Conservation (phyloP, 2,888 invertebrate genomes). For the Drosophila nr. medialis region DNA sequence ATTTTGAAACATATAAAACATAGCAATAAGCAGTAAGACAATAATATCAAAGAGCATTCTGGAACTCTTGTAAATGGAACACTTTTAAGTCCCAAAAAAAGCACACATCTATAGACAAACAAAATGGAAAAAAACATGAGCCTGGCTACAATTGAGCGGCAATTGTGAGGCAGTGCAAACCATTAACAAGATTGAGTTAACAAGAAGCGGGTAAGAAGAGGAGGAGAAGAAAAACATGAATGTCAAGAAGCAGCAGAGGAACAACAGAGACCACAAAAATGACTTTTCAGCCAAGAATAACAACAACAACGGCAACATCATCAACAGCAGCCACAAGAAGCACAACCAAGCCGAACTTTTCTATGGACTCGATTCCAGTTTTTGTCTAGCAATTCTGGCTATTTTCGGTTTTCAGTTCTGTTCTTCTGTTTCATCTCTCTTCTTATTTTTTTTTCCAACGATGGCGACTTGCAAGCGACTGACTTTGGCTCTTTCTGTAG, state of each 20-base stretch:
- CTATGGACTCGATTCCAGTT: slow-evolving; percentile 66
- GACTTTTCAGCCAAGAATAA: slow-evolving; percentile 63
- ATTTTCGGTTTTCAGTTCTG: slow-evolving; percentile 11
- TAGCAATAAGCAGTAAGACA: background rate
- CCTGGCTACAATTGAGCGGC: slow-evolving; percentile 36
- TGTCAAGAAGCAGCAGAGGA: slow-evolving; percentile 44
- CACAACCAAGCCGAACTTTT: slow-evolving; percentile 31
- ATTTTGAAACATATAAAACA: background rate
- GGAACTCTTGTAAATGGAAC: background rate
- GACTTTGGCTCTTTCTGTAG: slow-evolving; percentile 64
- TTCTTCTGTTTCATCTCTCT: slow-evolving; percentile 17
- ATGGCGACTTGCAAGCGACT: slow-evolving; percentile 67
- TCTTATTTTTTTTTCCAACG: slow-evolving; percentile 22
- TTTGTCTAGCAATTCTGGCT: slow-evolving; percentile 56
- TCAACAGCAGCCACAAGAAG: slow-evolving; percentile 25
- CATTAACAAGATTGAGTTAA: slow-evolving; percentile 55
- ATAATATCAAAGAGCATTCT: background rate
- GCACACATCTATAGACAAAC: slow-evolving; percentile 26
- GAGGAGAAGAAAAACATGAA: slow-evolving; percentile 2
- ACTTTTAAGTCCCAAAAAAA: background rate
- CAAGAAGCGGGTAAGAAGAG: slow-evolving; percentile 1
- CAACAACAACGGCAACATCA: slow-evolving; percentile 18
- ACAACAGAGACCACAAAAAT: slow-evolving; percentile 71
- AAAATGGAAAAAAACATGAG: slow-evolving; percentile 25
- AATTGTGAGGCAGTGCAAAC: slow-evolving; percentile 54